Conservation (phyloP, 2,888 invertebrate species). For the Callyntrura guangdongensis region DNA sequence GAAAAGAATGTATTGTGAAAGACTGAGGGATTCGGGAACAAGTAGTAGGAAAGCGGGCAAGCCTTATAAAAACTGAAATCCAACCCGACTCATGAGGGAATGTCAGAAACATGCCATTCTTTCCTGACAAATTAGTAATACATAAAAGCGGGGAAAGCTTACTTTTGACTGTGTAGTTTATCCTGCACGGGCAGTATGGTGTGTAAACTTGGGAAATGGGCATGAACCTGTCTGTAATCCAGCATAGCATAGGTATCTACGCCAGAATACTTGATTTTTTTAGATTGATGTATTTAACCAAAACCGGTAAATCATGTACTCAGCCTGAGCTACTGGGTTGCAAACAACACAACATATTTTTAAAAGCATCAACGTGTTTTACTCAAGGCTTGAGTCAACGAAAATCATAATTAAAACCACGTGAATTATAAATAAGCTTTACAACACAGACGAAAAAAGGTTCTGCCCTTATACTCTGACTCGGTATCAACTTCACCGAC, state of each 20-base stretch:
- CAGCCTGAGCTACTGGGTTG: too few relatives aligned
- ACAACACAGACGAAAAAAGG: neutral
- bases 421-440: neutral
- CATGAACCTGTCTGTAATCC: too few relatives aligned
- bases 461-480: neutral
- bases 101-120: constrained; percentile 41
- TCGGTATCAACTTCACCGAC: neutral
- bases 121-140: neutral
- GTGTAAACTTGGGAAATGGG: too few relatives aligned
- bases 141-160: neutral
- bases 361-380: too few relatives aligned
- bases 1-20: constrained; percentile 15
- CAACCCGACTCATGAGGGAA: constrained; percentile 68
- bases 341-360: too few relatives aligned
- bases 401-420: neutral
- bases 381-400: too few relatives aligned
- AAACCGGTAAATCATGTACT: too few relatives aligned
- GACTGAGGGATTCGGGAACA: neutral
- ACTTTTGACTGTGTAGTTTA: too few relatives aligned
- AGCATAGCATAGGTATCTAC: too few relatives aligned
- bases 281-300: too few relatives aligned
- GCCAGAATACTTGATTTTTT: too few relatives aligned
- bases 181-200: too few relatives aligned
- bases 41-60: neutral
- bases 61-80: constrained; percentile 65